Evolutionary conservation across 92 coral and sea anemone genomes (phyloP).

Genomic region (Isaurus tuberculatus): DNA sequence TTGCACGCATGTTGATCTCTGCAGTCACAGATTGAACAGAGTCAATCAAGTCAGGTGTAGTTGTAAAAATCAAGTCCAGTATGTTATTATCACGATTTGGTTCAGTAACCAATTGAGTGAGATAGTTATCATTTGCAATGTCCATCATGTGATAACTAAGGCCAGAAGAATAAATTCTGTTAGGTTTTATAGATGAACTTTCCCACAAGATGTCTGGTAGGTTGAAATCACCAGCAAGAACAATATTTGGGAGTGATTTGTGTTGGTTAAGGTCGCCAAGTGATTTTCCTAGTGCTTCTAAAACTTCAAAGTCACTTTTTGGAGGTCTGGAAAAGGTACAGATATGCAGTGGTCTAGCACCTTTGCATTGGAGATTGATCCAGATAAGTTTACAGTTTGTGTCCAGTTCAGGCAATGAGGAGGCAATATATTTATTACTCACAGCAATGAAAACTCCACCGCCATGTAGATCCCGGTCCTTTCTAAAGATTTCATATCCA

Average conservation of each 20-base stretch:
- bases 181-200: constrained; percentile 31
- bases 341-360: constrained; percentile 39
- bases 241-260: constrained; percentile 48
- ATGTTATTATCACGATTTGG: constrained; percentile 6
- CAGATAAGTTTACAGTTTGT: constrained; percentile 37
- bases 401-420: constrained; percentile 34
- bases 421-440: constrained; percentile 47
- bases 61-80: constrained; percentile 19
- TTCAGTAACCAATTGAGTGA: constrained; percentile 41
- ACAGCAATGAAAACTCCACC: constrained; percentile 49
- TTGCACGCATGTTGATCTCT: constrained; percentile 11
- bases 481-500: constrained; percentile 46
- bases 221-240: constrained; percentile 52
- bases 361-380: constrained; percentile 48
- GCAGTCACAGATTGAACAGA: background rate
- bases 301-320: constrained; percentile 50
- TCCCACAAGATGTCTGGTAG: constrained; percentile 46
- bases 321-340: constrained; percentile 50
- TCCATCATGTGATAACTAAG: constrained; percentile 52
- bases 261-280: constrained; percentile 28
- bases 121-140: constrained; percentile 47
- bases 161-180: constrained; percentile 44
- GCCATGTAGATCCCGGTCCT: constrained; percentile 39
- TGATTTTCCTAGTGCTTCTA: constrained; percentile 48
- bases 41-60: background rate